Conservation (phyloP, 2,888 invertebrate genomes). For the Eupithecia centaureata region DNA sequence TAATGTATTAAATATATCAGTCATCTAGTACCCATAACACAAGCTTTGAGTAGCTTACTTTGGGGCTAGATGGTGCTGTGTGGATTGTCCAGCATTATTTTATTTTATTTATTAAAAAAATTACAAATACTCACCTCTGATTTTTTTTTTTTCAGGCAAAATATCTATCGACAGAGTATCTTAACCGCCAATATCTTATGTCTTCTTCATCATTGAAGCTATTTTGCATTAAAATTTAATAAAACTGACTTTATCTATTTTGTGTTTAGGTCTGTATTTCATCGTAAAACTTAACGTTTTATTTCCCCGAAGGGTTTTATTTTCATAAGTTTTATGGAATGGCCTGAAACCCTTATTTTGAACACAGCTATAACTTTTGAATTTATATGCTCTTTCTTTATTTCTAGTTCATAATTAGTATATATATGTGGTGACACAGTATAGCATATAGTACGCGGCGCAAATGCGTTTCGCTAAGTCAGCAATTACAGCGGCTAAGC, state of each 20-base stretch:
- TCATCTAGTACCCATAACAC: no score
- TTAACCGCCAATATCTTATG: slow-evolving; percentile 14
- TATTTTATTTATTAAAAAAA: no score
- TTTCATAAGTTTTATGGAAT: slow-evolving; percentile 1
- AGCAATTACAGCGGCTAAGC: no score
- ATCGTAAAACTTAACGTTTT: slow-evolving; percentile 44
- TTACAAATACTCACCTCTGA: no score
- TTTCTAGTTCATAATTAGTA: neutral
- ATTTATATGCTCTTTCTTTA: neutral
- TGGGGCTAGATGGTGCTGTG: no score
- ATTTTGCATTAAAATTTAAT: slow-evolving; percentile 47
- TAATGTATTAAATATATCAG: no score
- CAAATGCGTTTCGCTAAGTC: no score
- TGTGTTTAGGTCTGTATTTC: slow-evolving; percentile 43
- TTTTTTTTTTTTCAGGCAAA: no score
- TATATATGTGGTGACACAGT: no score
- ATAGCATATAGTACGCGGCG: no score
- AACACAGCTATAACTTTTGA: neutral
- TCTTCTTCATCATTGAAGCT: slow-evolving; percentile 9
- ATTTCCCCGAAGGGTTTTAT: neutral
- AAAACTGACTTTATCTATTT: slow-evolving; percentile 47
- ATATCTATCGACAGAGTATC: neutral
- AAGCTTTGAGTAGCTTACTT: no score
- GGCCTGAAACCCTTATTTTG: neutral
- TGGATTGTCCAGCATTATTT: no score